Evolutionary conservation across 35 echinoderm and acorn worm genomes (phyloP).

Genomic region (Heliocidaris tuberculata): DNA sequence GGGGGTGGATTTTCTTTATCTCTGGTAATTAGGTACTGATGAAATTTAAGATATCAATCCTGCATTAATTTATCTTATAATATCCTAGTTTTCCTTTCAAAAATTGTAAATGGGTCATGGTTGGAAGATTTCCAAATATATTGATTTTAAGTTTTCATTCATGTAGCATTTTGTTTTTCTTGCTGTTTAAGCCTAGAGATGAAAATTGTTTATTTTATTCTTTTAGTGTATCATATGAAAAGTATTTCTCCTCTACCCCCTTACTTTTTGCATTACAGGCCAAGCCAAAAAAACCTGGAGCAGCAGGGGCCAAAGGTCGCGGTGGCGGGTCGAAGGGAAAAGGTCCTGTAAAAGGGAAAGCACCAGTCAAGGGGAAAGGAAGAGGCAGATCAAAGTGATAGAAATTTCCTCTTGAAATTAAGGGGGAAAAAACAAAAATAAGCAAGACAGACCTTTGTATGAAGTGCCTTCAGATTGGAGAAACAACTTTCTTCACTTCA

Average conservation of each 20-base stretch:
- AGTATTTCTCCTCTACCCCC: not conserved
- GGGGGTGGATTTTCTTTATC: too few relatives aligned
- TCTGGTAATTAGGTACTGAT: too few relatives aligned
- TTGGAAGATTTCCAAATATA: not conserved
- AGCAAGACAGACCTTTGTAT: not conserved
- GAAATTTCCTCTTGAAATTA: not conserved
- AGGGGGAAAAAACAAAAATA: not conserved
- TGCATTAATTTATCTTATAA: too few relatives aligned
- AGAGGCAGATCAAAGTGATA: not conserved
- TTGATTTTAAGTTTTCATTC: not conserved
- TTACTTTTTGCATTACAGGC: not conserved
- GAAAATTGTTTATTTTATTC: not conserved
- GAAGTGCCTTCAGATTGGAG: not conserved
- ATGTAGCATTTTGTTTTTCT: not conserved
- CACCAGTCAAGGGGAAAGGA: slow-evolving; percentile 50
- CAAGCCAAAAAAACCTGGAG: not conserved
- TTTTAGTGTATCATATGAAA: not conserved
- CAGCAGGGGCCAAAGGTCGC: not conserved
- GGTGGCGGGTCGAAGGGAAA: slow-evolving; percentile 58
- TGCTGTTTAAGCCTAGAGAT: not conserved
- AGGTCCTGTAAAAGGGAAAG: slow-evolving; percentile 61
- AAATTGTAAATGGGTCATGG: too few relatives aligned
- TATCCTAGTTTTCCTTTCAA: too few relatives aligned
- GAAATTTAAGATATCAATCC: too few relatives aligned
- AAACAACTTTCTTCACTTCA: not conserved